Conservation (phyloP, 2,113 vertebrate species). For the Morphnarchus princeps region DNA sequence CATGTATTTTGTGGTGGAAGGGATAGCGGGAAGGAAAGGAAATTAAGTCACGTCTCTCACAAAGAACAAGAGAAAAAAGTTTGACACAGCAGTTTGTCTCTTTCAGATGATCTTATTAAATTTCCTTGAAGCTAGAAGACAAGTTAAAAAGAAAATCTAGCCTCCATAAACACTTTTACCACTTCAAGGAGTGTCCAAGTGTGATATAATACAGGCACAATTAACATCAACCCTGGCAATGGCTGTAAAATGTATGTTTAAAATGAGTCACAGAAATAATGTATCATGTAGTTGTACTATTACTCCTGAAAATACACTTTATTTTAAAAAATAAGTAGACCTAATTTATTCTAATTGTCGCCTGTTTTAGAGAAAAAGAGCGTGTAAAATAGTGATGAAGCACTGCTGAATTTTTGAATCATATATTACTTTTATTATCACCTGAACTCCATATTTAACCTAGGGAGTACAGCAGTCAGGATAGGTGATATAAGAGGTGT, state of each 20-base stretch:
- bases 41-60: not conserved
- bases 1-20: not conserved
- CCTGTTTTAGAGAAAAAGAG: not conserved
- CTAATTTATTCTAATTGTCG: not conserved
- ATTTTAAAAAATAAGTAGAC: not conserved
- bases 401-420: not conserved
- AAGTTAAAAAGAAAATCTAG: not conserved
- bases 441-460: not conserved
- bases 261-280: not conserved
- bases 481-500: not conserved
- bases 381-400: not conserved
- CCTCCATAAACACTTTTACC: not conserved
- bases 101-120: not conserved
- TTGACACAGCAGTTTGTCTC: not conserved
- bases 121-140: not conserved
- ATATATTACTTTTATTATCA: not conserved
- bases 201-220: not conserved
- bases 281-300: not conserved
- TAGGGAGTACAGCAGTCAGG: not conserved
- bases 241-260: not conserved
- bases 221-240: not conserved
- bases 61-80: not conserved
- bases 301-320: not conserved
- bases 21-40: not conserved
- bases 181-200: not conserved